phyloP scores from a whole-genome alignment of 2,888 invertebrate genomes.

The Portevinia maculata region DNA sequence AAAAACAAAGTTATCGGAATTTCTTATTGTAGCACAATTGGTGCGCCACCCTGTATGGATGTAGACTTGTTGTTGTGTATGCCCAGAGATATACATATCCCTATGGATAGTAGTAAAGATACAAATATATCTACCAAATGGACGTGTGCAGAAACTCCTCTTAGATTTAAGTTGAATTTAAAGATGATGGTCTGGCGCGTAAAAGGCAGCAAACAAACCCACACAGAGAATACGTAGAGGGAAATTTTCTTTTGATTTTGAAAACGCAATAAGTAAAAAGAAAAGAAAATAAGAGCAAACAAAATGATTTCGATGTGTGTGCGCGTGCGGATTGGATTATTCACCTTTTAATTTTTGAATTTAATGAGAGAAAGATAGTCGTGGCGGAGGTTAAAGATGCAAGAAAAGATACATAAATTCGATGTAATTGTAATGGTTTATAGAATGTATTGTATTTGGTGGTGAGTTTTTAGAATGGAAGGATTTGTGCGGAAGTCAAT shows the following conservation, averaged over 20 bases:
- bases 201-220: constrained; percentile 32
- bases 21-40: too few relatives aligned
- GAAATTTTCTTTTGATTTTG: constrained; percentile 49
- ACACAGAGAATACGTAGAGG: neutral
- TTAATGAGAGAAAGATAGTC: constrained; percentile 58
- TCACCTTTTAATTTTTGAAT: constrained; percentile 68
- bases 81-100: constrained; percentile 27
- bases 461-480: too few relatives aligned
- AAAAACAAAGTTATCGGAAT: too few relatives aligned
- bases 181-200: constrained; percentile 63
- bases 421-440: constrained; percentile 39
- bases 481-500: too few relatives aligned
- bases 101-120: constrained; percentile 36
- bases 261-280: constrained; percentile 50
- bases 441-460: constrained; percentile 4
- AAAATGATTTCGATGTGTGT: constrained; percentile 2
- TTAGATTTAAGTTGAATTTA: constrained; percentile 46
- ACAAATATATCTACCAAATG: constrained; percentile 39
- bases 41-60: too few relatives aligned
- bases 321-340: constrained; percentile 32
- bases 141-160: constrained; percentile 69
- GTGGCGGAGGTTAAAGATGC: constrained; percentile 31
- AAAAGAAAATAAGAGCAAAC: constrained; percentile 48
- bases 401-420: constrained; percentile 22
- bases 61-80: constrained; percentile 42